These are phyloP conservation scores for Vulpes lagopus DNA, from an alignment of 2,113 vertebrate genomes.

Conservation along the genomic window DNA sequence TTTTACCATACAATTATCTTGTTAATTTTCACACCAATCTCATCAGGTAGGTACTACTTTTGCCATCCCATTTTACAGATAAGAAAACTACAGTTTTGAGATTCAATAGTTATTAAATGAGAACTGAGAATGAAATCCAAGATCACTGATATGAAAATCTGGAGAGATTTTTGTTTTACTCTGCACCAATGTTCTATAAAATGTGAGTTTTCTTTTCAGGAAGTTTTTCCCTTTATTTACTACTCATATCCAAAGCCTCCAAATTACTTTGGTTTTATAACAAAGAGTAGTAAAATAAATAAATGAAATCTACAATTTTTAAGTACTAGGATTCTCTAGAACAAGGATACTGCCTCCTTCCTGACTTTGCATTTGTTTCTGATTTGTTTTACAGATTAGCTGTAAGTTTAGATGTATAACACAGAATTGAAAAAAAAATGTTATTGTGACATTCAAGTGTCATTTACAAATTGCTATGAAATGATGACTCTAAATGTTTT, in stretches of 20 bases:
- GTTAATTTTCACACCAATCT: not conserved
- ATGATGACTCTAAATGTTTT: slow-evolving; percentile 5
- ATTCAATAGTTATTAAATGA: not conserved
- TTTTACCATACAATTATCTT: not conserved
- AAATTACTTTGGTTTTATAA: slow-evolving; percentile 1
- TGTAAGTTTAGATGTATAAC: slow-evolving; percentile 40
- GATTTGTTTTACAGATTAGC: slow-evolving; percentile 34
- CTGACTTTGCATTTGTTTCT: slow-evolving; percentile 48
- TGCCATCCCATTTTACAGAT: slow-evolving; percentile 27
- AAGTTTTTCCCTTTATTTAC: slow-evolving; percentile 27
- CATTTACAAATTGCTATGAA: slow-evolving; percentile 28
- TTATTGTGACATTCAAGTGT: not conserved
- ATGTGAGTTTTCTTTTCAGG: not conserved
- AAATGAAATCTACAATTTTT: not conserved
- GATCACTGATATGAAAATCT: not conserved
- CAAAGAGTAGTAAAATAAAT: not conserved
- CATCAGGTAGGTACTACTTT: slow-evolving; percentile 27
- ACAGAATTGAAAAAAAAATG: slow-evolving; percentile 24
- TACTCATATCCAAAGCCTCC: not conserved
- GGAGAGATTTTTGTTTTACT: slow-evolving; percentile 50
- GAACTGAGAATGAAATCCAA: not conserved
- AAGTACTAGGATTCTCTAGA: slow-evolving; percentile 20
- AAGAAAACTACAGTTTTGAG: not conserved
- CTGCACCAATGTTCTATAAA: not conserved
- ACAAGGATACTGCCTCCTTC: not conserved